Evolutionary conservation across 1,140 invertebrate genomes (phyloP).

Genomic region (Drosophila lacteicornis): DNA sequence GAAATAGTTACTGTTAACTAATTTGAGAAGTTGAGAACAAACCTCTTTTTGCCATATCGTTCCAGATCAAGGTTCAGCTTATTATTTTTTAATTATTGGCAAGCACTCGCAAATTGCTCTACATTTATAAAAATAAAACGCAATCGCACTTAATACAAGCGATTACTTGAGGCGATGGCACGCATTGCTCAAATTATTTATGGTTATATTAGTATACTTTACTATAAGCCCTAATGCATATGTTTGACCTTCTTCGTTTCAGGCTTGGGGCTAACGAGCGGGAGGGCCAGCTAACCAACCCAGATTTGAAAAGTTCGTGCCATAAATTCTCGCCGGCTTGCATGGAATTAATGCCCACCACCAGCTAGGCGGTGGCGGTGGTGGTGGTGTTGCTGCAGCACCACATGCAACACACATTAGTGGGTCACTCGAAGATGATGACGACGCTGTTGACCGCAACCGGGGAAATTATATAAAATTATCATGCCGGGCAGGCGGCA

Average conservation of each 20-base stretch:
- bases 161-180: conserved; percentile 16
- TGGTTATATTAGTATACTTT: conserved; percentile 27
- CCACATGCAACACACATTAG: conserved; percentile 70
- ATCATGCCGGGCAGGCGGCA: conserved; percentile 74
- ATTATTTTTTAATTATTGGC: background rate
- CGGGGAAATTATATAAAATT: conserved; percentile 80
- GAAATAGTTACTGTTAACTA: background rate
- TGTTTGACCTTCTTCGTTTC: conserved; percentile 46
- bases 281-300: conserved; percentile 26
- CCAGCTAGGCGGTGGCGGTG: conserved; percentile 1
- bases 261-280: conserved; percentile 47
- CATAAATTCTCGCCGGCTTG: conserved; percentile 54
- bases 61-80: background rate
- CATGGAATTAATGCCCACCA: conserved; percentile 58
- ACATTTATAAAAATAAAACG: conserved; percentile 4
- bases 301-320: conserved; percentile 63
- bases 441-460: conserved; percentile 48
- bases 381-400: background rate
- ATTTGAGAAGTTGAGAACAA: too few species aligned
- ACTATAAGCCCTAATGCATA: conserved; percentile 21
- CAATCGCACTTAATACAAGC: conserved; percentile 10
- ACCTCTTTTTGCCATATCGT: too few species aligned
- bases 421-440: conserved; percentile 48
- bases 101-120: background rate
- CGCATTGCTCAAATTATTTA: conserved; percentile 33